Conservation (phyloP, 2,888 invertebrate genomes). For the Drosophila kokeensis region DNA sequence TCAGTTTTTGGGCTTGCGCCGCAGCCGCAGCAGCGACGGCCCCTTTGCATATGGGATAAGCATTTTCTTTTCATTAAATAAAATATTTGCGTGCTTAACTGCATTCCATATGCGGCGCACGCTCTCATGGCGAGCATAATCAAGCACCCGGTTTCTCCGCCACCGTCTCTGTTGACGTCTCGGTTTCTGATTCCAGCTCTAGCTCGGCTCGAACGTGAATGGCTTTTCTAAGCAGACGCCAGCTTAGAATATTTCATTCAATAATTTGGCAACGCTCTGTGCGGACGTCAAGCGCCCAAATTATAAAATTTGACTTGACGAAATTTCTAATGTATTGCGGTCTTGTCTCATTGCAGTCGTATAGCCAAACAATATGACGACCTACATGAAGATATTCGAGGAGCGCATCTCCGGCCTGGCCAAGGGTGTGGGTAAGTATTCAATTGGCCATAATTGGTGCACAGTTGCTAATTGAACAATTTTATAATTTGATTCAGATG, state of each 20-base stretch:
- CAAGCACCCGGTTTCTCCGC: conserved; percentile 39
- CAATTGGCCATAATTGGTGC: neutral
- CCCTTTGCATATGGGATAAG: conserved; percentile 56
- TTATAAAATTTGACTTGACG: neutral
- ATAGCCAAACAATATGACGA: conserved; percentile 69
- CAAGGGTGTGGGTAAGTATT: conserved; percentile 82
- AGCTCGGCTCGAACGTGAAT: conserved; percentile 57
- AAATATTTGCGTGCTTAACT: conserved; percentile 68
- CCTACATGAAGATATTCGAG: conserved; percentile 82
- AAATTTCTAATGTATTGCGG: conserved; percentile 59
- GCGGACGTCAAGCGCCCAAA: conserved; percentile 58
- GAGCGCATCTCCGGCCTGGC: conserved; percentile 82
- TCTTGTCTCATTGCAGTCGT: conserved; percentile 44
- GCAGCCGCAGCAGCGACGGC: conserved; percentile 20
- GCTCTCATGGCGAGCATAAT: conserved; percentile 68
- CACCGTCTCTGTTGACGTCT: conserved; percentile 9
- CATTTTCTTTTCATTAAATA: conserved; percentile 78
- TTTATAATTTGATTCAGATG: conserved; percentile 86
- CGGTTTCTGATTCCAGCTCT: conserved; percentile 18
- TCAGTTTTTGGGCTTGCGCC: conserved; percentile 50
- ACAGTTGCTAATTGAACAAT: conserved; percentile 30
- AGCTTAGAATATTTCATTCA: conserved; percentile 75
- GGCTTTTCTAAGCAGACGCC: conserved; percentile 51
- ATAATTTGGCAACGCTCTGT: conserved; percentile 68
- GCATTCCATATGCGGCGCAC: conserved; percentile 69